These are phyloP conservation scores for Cataglyphis rosenhaueri DNA, from an alignment of 2,888 invertebrate species.

Conservation along the genomic window DNA sequence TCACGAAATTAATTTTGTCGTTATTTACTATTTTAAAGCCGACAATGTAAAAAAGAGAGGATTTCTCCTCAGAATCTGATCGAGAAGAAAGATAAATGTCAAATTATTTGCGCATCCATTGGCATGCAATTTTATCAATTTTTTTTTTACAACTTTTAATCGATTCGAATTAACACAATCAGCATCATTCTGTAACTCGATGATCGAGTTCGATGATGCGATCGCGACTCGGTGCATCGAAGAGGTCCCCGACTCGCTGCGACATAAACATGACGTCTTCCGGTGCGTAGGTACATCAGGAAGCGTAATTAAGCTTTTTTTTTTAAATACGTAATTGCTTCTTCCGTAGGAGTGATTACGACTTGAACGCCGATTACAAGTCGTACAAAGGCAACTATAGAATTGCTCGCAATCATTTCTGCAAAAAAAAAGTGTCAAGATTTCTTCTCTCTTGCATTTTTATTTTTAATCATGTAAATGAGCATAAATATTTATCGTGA, in stretches of 20 bases:
- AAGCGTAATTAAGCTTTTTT: slow-evolving; percentile 73
- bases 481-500: background rate
- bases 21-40: background rate
- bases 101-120: background rate
- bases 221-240: background rate
- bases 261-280: slow-evolving; percentile 25
- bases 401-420: slow-evolving; percentile 54
- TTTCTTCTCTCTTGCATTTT: background rate
- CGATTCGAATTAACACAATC: slow-evolving; percentile 12
- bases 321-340: slow-evolving; percentile 69
- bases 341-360: slow-evolving; percentile 69
- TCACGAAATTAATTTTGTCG: background rate
- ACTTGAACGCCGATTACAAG: slow-evolving; percentile 45
- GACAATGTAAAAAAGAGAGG: background rate
- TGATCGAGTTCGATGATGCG: background rate
- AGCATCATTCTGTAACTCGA: background rate
- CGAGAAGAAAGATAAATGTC: background rate
- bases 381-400: slow-evolving; percentile 60
- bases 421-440: slow-evolving; percentile 61
- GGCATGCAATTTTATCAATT: slow-evolving; percentile 8
- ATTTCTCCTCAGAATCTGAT: background rate
- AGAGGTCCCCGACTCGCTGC: background rate
- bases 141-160: background rate
- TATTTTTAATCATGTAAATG: background rate
- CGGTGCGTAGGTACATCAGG: slow-evolving; percentile 59